These are phyloP conservation scores for Strix aluco DNA, from an alignment of 2,113 vertebrate genomes.

Conservation along the genomic window DNA sequence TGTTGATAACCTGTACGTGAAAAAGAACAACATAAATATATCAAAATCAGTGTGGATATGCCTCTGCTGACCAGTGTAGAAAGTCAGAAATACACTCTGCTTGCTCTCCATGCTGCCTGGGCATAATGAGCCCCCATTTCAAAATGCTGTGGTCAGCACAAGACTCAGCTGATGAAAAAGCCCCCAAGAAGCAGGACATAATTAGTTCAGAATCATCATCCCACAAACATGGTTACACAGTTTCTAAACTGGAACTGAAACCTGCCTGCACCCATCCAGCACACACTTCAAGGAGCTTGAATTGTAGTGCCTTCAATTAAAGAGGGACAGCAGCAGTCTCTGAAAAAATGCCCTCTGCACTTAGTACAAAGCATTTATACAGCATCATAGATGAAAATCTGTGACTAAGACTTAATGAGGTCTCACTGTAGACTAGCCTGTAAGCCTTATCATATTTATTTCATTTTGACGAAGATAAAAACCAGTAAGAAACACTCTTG, in stretches of 20 bases:
- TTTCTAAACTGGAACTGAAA: neutral
- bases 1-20: neutral
- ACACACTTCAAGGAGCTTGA: neutral
- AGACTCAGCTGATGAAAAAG: neutral
- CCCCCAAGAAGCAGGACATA: neutral
- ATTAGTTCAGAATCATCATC: neutral
- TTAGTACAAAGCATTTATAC: neutral
- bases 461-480: neutral
- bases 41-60: neutral
- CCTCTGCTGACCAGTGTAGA: neutral
- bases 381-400: constrained; percentile 5
- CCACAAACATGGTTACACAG: neutral
- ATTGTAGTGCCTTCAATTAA: rapidly evolving
- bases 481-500: neutral
- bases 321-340: neutral
- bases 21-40: neutral
- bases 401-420: neutral
- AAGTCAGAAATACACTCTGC: neutral
- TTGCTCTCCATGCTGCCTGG: rapidly evolving
- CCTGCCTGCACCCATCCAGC: neutral
- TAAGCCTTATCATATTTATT: neutral
- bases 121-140: neutral
- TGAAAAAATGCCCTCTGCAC: neutral
- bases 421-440: neutral
- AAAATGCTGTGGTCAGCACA: neutral